Conservation (phyloP, 2,888 invertebrate species). For the Busseola fusca region DNA sequence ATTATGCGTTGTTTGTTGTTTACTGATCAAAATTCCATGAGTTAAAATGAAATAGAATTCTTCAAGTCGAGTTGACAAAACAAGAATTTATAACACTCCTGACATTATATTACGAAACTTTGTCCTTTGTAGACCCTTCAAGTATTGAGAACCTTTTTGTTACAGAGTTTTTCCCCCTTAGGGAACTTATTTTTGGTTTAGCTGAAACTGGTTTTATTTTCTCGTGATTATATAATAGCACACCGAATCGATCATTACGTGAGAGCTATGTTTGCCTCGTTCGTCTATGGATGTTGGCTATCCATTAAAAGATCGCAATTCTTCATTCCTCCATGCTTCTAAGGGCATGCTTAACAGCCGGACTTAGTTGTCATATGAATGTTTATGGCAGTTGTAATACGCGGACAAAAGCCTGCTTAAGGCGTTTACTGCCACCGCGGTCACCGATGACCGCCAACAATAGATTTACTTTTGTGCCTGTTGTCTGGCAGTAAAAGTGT, state of each 20-base stretch:
- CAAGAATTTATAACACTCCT: not conserved
- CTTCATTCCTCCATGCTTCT: not conserved
- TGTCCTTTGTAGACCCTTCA: not conserved
- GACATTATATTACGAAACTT: not conserved
- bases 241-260: not conserved
- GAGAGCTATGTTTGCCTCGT: not conserved
- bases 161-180: not conserved
- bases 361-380: not conserved
- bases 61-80: not conserved
- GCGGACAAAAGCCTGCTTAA: not conserved
- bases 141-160: not conserved
- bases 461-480: no score
- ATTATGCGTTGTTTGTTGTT: not conserved
- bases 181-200: not conserved
- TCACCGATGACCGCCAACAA: no score
- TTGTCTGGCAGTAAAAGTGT: no score
- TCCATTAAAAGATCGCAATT: slow-evolving; percentile 1
- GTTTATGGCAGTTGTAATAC: not conserved
- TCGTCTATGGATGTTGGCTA: not conserved
- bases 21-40: not conserved
- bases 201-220: not conserved
- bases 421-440: no score
- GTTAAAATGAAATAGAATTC: not conserved
- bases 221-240: not conserved
- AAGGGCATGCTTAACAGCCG: not conserved